Evolutionary conservation across 2,797 vertebrate species (phyloP).

Genomic region (Coregonus suidteri): DNA sequence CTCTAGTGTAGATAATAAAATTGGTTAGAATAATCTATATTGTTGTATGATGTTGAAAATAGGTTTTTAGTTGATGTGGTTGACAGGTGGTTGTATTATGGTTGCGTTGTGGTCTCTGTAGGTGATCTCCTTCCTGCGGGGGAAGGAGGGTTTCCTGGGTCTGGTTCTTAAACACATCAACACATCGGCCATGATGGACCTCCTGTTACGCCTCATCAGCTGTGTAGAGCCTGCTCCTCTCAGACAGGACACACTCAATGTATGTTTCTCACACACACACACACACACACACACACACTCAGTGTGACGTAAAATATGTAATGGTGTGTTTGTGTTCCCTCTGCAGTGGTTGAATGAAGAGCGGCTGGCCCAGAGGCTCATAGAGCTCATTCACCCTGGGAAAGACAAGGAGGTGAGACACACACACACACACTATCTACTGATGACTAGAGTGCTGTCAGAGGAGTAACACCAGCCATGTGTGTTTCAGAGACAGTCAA

Average conservation of each 20-base stretch:
- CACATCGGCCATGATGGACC: slow-evolving; percentile 97
- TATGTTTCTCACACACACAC: slow-evolving; percentile 62
- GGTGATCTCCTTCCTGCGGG: slow-evolving; percentile 91
- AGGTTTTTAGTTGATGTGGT: background rate
- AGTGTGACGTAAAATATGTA: background rate
- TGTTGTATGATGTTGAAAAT: background rate
- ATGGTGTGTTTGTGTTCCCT: slow-evolving; percentile 15
- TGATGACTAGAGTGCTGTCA: no score
- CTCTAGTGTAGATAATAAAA: no score
- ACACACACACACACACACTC: background rate
- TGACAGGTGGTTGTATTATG: background rate
- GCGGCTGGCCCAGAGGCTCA: slow-evolving; percentile 88
- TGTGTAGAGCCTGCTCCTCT: slow-evolving; percentile 91
- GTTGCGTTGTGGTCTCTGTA: slow-evolving; percentile 53
- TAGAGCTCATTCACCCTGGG: slow-evolving; percentile 88
- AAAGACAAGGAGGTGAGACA: slow-evolving; percentile 90
- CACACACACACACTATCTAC: background rate
- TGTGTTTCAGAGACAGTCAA: slow-evolving; percentile 84
- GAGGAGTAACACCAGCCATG: slow-evolving; percentile 22
- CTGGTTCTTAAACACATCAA: slow-evolving; percentile 93
- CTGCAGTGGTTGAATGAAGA: slow-evolving; percentile 94
- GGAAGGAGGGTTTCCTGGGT: slow-evolving; percentile 87
- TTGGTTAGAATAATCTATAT: no score
- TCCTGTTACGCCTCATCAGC: slow-evolving; percentile 93
- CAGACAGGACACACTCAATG: slow-evolving; percentile 89